Base-by-base conservation (phyloP, 1,140 invertebrate genomes). In the Odontomachus brunneus region DNA sequence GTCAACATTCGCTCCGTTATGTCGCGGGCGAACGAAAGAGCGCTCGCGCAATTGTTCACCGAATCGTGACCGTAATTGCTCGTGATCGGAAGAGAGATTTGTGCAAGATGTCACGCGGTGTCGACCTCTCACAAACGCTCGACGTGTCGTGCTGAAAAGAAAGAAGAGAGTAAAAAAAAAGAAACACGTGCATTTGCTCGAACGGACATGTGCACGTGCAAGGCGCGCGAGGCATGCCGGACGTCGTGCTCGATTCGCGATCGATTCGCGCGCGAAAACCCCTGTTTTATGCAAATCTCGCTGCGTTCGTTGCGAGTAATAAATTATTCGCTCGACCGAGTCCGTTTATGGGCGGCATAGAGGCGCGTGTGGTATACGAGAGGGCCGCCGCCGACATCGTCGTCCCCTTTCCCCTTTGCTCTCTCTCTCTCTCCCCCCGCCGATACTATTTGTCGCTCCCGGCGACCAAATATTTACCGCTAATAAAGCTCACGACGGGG, bases 221-320 rank as follows among this genome's bases (percentile, higher is more conserved):
- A 9, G 38, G 38, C 22, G 14, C 15, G 19, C 65, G 65, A 12
- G 44, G 7, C 9, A 38, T 60, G 49, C 29, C 60, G 69, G 59
- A 44, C 29, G 84, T 86, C 85, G 80, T 24, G 63, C 51, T 55
- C 83, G 90, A 91, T 89, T 91, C 88, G 89, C 86, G 88, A 87
- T 86, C 84, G 87, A 88, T 88, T 88, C 72, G 83, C 83, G 83
- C 86, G 87, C 72, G 87, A 88, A 88, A 88, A 88, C 83, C 87
- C 87, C 87, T 87, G 83, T 83, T 86, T 87, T 88, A 91, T 90
- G 90, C 88, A 90, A 91, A 91, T 91, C 85, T 90, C 89, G 55
- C 85, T 80, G 5, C 65, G 76, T 26, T 66, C 72, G 82, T 53
- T 76, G 75, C 76, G 72, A 67, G 84, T 88, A 87, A 91, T 91